phyloP scores from a whole-genome alignment of 2,113 vertebrate genomes.

The Amphilophus citrinellus region DNA sequence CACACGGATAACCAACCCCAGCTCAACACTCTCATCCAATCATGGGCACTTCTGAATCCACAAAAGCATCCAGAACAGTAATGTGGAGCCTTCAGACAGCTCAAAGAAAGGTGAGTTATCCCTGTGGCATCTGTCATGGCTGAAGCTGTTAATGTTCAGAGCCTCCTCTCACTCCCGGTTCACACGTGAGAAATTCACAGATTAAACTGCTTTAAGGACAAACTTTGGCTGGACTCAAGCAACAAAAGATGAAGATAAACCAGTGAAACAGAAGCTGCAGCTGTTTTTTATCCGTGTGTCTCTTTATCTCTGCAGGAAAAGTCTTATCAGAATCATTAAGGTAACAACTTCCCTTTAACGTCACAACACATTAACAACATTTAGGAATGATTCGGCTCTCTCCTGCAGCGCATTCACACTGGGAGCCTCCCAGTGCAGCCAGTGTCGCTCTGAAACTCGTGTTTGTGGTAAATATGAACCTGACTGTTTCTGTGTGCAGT shows the following conservation, averaged over 20 bases:
- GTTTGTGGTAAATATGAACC: not conserved
- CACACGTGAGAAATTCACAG: not conserved
- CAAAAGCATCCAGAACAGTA: no score
- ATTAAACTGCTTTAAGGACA: not conserved
- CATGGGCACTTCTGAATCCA: no score
- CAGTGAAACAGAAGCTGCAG: not conserved
- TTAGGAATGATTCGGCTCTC: not conserved
- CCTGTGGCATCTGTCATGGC: no score
- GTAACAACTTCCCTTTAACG: constrained; percentile 1
- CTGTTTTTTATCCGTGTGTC: not conserved
- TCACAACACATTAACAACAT: not conserved
- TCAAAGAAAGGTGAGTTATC: not conserved
- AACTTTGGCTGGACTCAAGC: not conserved
- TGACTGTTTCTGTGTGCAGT: not conserved
- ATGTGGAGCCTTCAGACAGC: not conserved
- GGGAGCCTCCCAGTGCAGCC: not conserved
- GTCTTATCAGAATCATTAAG: not conserved
- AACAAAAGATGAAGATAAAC: not conserved
- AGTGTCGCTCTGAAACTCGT: not conserved
- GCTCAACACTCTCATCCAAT: no score
- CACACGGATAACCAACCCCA: no score
- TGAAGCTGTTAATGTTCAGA: not conserved
- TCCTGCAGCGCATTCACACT: not conserved
- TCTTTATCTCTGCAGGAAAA: constrained; percentile 29
- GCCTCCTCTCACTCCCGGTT: no score